Evolutionary conservation across 2,888 invertebrate species (phyloP).

Genomic region (Oasisia sp.): DNA sequence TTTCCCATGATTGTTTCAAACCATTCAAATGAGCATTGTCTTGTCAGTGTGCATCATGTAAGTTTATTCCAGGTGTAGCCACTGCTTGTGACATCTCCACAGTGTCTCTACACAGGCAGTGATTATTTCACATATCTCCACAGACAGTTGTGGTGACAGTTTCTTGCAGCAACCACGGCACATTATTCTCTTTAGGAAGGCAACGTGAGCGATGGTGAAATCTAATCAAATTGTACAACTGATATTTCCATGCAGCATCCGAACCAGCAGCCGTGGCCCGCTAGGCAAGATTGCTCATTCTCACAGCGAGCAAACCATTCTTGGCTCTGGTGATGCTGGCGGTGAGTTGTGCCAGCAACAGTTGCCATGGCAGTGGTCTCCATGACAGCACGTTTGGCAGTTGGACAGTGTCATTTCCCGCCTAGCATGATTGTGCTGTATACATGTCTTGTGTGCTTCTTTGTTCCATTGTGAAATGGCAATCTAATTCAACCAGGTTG

Average conservation of each 20-base stretch:
- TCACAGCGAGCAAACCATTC: slow-evolving; percentile 35
- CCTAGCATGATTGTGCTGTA: neutral
- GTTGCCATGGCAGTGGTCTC: neutral
- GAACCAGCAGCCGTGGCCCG: slow-evolving; percentile 82
- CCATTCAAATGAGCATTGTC: neutral
- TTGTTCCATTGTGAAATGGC: neutral
- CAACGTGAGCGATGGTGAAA: neutral
- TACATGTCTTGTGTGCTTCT: neutral
- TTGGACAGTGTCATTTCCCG: neutral
- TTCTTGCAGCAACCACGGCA: neutral
- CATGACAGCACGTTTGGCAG: neutral
- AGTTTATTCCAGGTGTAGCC: neutral
- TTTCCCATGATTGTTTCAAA: neutral
- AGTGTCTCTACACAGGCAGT: neutral
- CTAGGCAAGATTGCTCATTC: slow-evolving; percentile 80
- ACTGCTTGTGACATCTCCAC: neutral
- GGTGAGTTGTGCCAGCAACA: slow-evolving; percentile 63
- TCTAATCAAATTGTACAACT: slow-evolving; percentile 27
- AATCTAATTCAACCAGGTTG: neutral
- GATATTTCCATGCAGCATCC: slow-evolving; percentile 71
- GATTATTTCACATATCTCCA: neutral
- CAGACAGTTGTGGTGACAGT: neutral
- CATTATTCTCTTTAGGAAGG: slow-evolving; percentile 8
- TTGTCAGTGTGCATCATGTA: neutral
- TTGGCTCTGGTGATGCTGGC: slow-evolving; percentile 47